Percentiles rank a stretch among this genome's conserved stretches.
phyloP scores from a whole-genome alignment of 2,797 vertebrate genomes.

The Echeneis naucrates region DNA sequence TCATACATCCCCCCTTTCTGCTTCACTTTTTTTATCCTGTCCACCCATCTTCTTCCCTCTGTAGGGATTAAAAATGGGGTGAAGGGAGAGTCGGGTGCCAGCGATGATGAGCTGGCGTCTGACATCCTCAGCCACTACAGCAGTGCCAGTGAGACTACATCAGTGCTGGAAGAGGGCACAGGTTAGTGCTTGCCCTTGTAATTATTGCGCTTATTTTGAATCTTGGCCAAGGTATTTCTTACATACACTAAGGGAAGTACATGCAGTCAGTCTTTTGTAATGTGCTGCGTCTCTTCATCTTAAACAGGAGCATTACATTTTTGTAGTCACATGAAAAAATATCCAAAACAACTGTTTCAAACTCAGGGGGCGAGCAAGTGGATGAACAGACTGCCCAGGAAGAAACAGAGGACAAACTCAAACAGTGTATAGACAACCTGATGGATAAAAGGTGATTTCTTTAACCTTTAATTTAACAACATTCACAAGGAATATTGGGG shows the following conservation, averaged over 20 bases:
- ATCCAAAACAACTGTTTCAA: neutral
- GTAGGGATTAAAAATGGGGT: conserved; percentile 84
- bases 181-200: conserved; percentile 73
- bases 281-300: neutral
- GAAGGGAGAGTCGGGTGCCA: conserved; percentile 88
- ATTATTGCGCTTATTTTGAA: neutral
- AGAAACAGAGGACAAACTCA: conserved; percentile 93
- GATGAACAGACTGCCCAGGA: conserved; percentile 91
- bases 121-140: conserved; percentile 92
- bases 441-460: conserved; percentile 88
- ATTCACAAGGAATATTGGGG: neutral
- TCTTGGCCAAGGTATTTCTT: neutral
- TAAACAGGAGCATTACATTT: neutral
- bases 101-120: conserved; percentile 93
- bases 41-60: neutral
- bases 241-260: neutral
- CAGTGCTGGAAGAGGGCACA: conserved; percentile 87
- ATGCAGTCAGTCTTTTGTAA: neutral
- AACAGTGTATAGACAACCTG: conserved; percentile 91
- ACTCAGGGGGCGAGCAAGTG: conserved; percentile 85
- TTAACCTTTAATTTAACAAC: accelerated
- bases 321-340: neutral
- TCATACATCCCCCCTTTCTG: neutral
- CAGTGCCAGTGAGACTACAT: conserved; percentile 90
- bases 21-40: neutral